Conservation (phyloP, 2,888 invertebrate genomes). For the Eupithecia dodoneata region DNA sequence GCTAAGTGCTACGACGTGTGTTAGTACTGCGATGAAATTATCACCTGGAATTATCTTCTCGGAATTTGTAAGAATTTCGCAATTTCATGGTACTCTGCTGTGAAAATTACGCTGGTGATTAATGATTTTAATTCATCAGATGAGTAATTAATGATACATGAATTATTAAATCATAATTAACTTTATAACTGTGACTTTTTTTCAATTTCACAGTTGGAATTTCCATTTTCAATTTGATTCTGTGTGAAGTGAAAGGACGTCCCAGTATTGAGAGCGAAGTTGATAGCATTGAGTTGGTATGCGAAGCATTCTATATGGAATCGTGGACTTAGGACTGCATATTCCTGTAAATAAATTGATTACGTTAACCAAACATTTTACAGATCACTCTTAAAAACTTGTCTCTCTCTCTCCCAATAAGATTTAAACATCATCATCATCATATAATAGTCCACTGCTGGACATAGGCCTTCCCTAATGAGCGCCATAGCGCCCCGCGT, state of each 20-base stretch:
- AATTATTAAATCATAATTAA: no score
- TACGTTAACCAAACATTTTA: no score
- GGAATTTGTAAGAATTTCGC: not conserved
- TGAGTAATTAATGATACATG: no score
- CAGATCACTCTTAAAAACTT: no score
- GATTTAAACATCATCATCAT: no score
- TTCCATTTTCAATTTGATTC: conserved; percentile 17
- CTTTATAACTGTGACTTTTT: not conserved
- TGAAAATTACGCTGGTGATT: not conserved
- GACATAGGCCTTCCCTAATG: no score
- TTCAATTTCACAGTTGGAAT: not conserved
- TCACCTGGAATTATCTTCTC: conserved; percentile 20
- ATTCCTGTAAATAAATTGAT: not conserved
- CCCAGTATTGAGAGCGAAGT: conserved; percentile 19
- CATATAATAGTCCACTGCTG: no score
- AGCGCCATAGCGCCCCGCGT: no score
- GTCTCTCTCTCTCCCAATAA: no score
- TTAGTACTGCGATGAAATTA: conserved; percentile 20
- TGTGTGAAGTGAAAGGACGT: conserved; percentile 11
- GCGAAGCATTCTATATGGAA: not conserved
- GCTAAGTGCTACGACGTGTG: conserved; percentile 34
- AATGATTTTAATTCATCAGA: no score
- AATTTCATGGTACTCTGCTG: not conserved
- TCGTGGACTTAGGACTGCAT: not conserved
- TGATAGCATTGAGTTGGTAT: conserved; percentile 16